phyloP scores from a whole-genome alignment of 1,140 invertebrate genomes.

The Leptinotarsa lineolata region DNA sequence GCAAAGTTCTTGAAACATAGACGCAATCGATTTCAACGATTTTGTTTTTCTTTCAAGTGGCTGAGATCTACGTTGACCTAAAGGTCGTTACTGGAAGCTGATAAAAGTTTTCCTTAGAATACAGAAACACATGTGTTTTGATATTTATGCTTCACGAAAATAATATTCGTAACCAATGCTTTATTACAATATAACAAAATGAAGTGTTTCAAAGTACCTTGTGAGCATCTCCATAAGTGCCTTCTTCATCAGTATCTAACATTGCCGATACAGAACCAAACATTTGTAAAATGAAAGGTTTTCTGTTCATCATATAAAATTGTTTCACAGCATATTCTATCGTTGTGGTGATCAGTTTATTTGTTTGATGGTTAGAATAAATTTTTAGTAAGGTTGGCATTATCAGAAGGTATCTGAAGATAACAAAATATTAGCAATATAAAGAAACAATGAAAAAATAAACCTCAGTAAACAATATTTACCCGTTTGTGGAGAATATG shows the following conservation, averaged over 20 bases:
- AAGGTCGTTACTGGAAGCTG: too few species aligned
- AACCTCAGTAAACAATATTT: slow-evolving; percentile 41
- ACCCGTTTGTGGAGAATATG: slow-evolving; percentile 97
- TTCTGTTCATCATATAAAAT: slow-evolving; percentile 97
- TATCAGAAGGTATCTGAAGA: slow-evolving; percentile 85
- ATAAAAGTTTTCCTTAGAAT: too few species aligned
- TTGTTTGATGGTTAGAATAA: slow-evolving; percentile 97
- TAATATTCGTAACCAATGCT: too few species aligned
- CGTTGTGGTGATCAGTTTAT: slow-evolving; percentile 90
- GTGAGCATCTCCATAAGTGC: slow-evolving; percentile 84
- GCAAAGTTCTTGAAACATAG: too few species aligned
- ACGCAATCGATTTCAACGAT: too few species aligned
- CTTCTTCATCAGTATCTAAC: slow-evolving; percentile 88
- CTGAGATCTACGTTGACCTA: too few species aligned
- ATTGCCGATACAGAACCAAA: slow-evolving; percentile 97
- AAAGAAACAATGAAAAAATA: background rate
- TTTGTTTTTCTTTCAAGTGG: too few species aligned
- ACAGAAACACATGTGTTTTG: too few species aligned
- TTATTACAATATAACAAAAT: too few species aligned
- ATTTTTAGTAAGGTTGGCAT: slow-evolving; percentile 96
- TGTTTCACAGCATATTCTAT: slow-evolving; percentile 98
- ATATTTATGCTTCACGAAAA: too few species aligned
- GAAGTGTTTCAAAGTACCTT: slow-evolving; percentile 63
- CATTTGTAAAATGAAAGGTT: slow-evolving; percentile 98
- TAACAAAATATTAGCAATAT: background rate